These are phyloP conservation scores for Muscina levida DNA, from an alignment of 2,888 invertebrate species.

Conservation along the genomic window DNA sequence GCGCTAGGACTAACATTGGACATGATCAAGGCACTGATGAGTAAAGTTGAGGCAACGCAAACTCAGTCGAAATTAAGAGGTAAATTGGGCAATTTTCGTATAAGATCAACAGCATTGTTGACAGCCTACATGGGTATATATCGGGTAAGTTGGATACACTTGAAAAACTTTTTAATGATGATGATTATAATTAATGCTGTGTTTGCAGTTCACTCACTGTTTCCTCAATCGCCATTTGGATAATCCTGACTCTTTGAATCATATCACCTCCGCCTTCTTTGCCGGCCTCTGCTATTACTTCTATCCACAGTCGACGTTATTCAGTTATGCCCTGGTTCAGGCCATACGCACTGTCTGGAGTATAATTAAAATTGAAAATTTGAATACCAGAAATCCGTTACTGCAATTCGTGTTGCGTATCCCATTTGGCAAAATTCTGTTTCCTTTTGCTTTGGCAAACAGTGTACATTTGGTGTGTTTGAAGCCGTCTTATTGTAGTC, in stretches of 20 bases:
- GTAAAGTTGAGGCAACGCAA: conserved; percentile 36
- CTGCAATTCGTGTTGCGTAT: conserved; percentile 60
- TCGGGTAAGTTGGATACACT: conserved; percentile 69
- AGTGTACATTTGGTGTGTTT: conserved; percentile 65
- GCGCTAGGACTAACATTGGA: conserved; percentile 72
- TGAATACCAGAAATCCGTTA: conserved; percentile 1
- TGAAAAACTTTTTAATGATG: too few relatives aligned
- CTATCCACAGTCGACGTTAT: conserved; percentile 70
- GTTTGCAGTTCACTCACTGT: conserved; percentile 69
- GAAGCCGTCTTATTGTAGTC: conserved; percentile 47
- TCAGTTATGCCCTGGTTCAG: conserved; percentile 70
- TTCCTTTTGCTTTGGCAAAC: conserved; percentile 66
- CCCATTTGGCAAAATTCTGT: conserved; percentile 67
- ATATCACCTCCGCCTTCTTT: conserved; percentile 71
- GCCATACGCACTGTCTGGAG: conserved; percentile 69
- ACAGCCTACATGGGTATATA: conserved; percentile 73
- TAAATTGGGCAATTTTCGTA: conserved; percentile 62
- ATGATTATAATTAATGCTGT: conserved; percentile 1
- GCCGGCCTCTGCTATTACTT: conserved; percentile 71
- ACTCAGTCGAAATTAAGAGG: conserved; percentile 45
- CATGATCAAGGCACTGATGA: conserved; percentile 68
- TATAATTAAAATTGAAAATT: conserved; percentile 41
- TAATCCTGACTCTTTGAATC: conserved; percentile 57
- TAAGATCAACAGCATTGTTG: conserved; percentile 70
- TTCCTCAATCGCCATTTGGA: conserved; percentile 62